Base-by-base conservation (phyloP, 2,113 vertebrate species). In the Marcusenius ussheri region DNA sequence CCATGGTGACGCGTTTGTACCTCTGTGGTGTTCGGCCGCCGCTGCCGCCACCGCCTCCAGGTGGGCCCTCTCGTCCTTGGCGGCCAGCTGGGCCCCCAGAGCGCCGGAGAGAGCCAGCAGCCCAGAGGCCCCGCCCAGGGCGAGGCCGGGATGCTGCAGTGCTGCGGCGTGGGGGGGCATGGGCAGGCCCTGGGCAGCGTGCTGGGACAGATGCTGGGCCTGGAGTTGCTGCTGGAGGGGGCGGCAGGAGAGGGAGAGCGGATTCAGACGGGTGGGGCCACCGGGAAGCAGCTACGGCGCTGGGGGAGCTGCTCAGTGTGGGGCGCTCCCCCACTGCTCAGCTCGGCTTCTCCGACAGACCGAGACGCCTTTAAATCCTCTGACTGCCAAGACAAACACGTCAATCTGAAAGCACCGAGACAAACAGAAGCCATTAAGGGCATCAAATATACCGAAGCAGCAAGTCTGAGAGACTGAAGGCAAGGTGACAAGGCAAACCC, bases 171-270 rank as follows among this genome's bases (percentile, higher is more conserved):
- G 97, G 1, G 97, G 94, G 3, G 96, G 90, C 93, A 98, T 94
- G 11, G 95, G 95, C 88, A 97, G 91, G 0, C 96, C 95, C 90
- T 98, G 96, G 21, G 95, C 87, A 0, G 93, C 92, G 0, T 97
- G 98, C 93, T 98, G 97, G 86, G 97, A 97, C 90, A 98, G 97
- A 93, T 98, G 97, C 93, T 98, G 97, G 0, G 96, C 96, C 93
- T 98, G 97, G 3, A 98, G 96, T 94, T 98, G 97, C 91, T 98
- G 97, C 97, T 98, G 89, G 86, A 88, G 35, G 85, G 85, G 46
- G 66, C 24, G 35, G 47, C n/a, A 83, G 77, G 83, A 84, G 11
- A 56, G 47, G 89, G 74, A 58, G 58, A 53, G 3, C 24, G n/a
- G 49, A 5, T 10, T 87, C 50, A 56, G 85, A 39, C 49, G 88